Conservation (phyloP, 2,888 invertebrate species). For the Nudaria mundana region DNA sequence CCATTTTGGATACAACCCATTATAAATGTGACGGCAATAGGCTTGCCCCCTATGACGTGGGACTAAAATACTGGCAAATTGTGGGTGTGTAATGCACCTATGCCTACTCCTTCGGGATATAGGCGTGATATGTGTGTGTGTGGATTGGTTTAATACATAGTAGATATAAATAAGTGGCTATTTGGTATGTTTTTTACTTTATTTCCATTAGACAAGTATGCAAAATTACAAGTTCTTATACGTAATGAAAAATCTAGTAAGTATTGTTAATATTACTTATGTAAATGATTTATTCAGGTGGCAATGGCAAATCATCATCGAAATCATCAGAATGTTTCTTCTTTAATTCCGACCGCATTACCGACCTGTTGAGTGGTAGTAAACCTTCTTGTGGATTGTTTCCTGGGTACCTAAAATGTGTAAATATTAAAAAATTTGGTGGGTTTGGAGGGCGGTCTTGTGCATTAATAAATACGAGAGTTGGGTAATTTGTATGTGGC, state of each 20-base stretch:
- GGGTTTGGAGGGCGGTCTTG: no score
- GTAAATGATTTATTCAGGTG: conserved; percentile 54
- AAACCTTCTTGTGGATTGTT: conserved; percentile 39
- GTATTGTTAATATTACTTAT: neutral
- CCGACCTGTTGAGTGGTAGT: conserved; percentile 45
- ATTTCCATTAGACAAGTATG: neutral
- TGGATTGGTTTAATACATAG: no score
- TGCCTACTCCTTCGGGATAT: no score
- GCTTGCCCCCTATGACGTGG: no score
- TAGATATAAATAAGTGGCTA: no score
- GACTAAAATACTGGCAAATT: no score
- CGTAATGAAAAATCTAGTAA: neutral
- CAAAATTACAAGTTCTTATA: conserved; percentile 2
- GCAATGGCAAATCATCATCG: conserved; percentile 71
- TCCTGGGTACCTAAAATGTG: conserved; percentile 33
- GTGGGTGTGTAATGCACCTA: no score
- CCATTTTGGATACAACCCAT: no score
- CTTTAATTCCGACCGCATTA: conserved; percentile 41
- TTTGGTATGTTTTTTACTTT: neutral
- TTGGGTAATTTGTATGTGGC: no score
- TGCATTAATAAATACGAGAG: no score
- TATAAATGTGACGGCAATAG: no score
- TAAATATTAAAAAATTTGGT: neutral
- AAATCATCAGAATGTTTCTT: conserved; percentile 58
- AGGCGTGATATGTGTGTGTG: no score